A percentile compares a stretch with the other conserved stretches of the same genome.
These are phyloP conservation scores for Otus scops DNA, from an alignment of 2,797 vertebrate genomes.

Conservation along the genomic window DNA sequence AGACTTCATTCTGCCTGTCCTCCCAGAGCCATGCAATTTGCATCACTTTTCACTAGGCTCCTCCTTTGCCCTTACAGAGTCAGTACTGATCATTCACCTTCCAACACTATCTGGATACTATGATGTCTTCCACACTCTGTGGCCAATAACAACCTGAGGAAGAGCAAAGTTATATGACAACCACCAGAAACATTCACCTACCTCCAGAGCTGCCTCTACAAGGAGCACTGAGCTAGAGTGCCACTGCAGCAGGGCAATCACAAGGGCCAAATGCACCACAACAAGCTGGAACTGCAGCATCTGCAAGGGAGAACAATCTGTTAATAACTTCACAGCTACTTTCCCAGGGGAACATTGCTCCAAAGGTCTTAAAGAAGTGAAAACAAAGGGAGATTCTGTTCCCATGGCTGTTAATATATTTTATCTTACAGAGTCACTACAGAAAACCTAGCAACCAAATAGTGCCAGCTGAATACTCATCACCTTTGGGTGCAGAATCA, in stretches of 20 bases:
- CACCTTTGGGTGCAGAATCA: neutral
- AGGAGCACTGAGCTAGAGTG: constrained; percentile 54
- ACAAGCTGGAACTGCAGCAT: constrained; percentile 79
- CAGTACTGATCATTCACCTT: neutral
- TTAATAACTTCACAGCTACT: neutral
- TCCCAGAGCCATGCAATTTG: neutral
- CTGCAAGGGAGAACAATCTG: constrained; percentile 70
- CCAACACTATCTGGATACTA: neutral
- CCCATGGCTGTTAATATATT: neutral
- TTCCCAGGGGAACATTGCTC: neutral
- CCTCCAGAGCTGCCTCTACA: constrained; percentile 69
- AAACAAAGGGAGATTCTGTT: neutral
- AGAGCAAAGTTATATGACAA: neutral
- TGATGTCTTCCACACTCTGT: neutral
- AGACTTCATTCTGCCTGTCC: neutral
- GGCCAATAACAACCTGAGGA: neutral
- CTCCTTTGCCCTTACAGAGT: neutral
- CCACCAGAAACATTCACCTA: constrained; percentile 37
- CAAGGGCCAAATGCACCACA: constrained; percentile 74
- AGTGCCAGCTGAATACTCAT: neutral
- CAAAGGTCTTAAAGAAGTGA: neutral
- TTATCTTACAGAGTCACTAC: neutral
- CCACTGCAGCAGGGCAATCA: constrained; percentile 74
- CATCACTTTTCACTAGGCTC: neutral
- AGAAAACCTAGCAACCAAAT: neutral